These are phyloP conservation scores for Miltochrista miniata DNA, from an alignment of 2,888 invertebrate species.

Conservation along the genomic window DNA sequence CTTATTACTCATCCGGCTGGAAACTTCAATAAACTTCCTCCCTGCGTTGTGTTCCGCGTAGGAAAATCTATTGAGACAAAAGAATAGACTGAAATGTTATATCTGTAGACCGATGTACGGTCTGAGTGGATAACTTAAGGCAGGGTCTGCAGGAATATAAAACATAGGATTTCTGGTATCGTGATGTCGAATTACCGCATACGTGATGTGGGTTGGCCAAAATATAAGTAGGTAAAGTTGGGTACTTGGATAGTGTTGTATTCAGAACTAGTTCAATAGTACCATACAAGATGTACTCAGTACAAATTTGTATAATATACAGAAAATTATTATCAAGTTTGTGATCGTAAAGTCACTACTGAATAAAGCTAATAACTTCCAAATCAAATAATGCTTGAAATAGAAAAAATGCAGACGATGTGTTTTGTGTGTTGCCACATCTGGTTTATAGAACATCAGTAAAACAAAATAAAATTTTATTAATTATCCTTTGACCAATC, in stretches of 20 bases:
- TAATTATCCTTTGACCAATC: no score
- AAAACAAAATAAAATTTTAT: no score
- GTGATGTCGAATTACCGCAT: slow-evolving; percentile 17
- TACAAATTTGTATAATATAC: no score
- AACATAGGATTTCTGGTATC: slow-evolving; percentile 27
- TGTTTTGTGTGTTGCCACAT: no score
- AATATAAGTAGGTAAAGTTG: no score
- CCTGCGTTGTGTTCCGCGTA: slow-evolving; percentile 26
- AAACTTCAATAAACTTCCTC: slow-evolving; percentile 26
- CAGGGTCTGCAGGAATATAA: slow-evolving; percentile 25
- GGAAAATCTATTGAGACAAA: slow-evolving; percentile 35
- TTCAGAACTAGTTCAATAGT: slow-evolving; percentile 8
- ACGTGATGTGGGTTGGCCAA: slow-evolving; percentile 10
- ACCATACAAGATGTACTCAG: slow-evolving; percentile 19
- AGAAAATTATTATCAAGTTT: no score
- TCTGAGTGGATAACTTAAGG: slow-evolving; percentile 32
- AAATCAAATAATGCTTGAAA: no score
- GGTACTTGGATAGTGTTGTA: no score
- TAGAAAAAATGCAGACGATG: no score
- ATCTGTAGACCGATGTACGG: slow-evolving; percentile 21
- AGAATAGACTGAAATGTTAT: slow-evolving; percentile 13
- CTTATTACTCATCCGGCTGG: slow-evolving; percentile 22
- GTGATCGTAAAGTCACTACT: no score
- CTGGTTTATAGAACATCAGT: no score
- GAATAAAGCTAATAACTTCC: no score